Conservation (phyloP, 1,140 invertebrate genomes). For the Adelges cooleyi region DNA sequence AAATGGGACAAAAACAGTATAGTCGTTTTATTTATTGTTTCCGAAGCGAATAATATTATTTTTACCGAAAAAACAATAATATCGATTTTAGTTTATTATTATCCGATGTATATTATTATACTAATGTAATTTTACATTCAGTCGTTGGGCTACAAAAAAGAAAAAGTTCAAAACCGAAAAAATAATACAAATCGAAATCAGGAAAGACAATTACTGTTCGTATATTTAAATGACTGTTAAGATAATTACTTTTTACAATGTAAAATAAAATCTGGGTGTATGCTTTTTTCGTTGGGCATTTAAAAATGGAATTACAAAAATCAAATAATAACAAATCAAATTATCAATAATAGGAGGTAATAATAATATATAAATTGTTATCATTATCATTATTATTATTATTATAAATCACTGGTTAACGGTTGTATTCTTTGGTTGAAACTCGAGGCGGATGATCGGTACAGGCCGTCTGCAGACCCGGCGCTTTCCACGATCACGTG, state of each 20-base stretch:
- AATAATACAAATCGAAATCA: background rate
- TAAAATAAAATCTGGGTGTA: no score
- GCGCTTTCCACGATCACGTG: conserved; percentile 71
- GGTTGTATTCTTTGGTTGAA: conserved; percentile 1
- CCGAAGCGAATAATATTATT: background rate
- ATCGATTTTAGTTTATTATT: background rate
- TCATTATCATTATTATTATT: no score
- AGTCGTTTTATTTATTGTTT: background rate
- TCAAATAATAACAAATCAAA: no score
- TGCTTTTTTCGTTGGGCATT: no score
- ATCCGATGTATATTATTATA: background rate
- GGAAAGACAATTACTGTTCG: no score
- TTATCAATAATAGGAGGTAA: no score
- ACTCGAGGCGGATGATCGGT: background rate
- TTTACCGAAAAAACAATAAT: background rate
- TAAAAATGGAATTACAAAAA: no score
- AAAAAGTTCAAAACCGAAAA: no score
- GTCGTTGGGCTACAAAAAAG: conserved; percentile 15
- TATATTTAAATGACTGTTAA: no score
- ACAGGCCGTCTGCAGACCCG: conserved; percentile 42
- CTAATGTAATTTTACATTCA: background rate
- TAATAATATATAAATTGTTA: no score
- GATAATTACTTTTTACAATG: no score
- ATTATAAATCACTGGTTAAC: conserved; percentile 23
- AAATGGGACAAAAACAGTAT: no score